phyloP scores from a whole-genome alignment of 2,888 invertebrate species.

The Listrodromus nycthemerus region DNA sequence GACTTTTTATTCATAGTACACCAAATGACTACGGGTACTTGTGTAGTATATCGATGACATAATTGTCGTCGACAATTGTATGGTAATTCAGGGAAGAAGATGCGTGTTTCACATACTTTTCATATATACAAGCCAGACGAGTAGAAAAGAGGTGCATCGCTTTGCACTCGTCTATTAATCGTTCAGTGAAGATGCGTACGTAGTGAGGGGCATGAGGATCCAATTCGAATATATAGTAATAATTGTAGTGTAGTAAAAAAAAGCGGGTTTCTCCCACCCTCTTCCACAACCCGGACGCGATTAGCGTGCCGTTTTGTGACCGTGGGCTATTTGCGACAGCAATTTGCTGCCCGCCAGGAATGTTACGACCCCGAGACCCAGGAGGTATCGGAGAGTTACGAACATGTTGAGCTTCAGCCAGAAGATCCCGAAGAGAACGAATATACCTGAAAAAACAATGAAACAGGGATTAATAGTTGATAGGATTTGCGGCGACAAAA shows the following conservation, averaged over 20 bases:
- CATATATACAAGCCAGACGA: conserved; percentile 10
- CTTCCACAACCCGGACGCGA: conserved; percentile 21
- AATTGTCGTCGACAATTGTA: too few species aligned
- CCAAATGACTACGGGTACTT: conserved; percentile 3
- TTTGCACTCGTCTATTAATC: background rate
- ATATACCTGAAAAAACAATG: conserved; percentile 88
- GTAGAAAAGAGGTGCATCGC: background rate
- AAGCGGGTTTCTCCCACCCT: background rate
- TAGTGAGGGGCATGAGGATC: background rate
- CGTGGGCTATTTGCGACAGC: conserved; percentile 91
- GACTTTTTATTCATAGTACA: conserved; percentile 7
- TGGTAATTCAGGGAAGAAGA: background rate
- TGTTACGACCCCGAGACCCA: conserved; percentile 93
- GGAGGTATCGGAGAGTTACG: conserved; percentile 95
- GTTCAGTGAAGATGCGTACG: background rate
- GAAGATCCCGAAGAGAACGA: conserved; percentile 94
- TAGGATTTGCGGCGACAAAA: conserved; percentile 31
- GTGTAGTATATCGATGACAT: conserved; percentile 11
- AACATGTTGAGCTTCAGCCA: conserved; percentile 99
- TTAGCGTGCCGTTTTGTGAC: conserved; percentile 79
- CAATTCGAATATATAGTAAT: conserved; percentile 16
- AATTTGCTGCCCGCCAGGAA: conserved; percentile 97
- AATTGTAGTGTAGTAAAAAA: conserved; percentile 3
- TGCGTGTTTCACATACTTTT: background rate
- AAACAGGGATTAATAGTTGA: background rate